Evolutionary conservation across 2,888 invertebrate species (phyloP), one percentile per base, ranked within the genome.

Genomic region (Sminthurides aquaticus): DNA sequence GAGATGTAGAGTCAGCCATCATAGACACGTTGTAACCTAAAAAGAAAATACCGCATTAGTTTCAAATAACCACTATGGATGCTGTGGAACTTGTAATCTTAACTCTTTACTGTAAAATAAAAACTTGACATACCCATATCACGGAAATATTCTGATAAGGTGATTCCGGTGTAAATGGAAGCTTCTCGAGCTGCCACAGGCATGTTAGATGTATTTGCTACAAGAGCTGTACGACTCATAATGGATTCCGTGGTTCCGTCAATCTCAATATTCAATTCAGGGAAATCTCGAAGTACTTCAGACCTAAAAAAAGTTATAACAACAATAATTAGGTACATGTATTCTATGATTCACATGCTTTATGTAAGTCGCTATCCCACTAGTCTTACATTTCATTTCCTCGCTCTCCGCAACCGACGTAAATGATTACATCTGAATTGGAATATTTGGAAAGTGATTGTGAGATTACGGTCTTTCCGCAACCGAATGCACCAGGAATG

Each of bases 121-220:
- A 25, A 55, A 29, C 49, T 25, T 1, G 15, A 62, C 55, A 54
- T 66, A 76, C 84, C 84, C 84, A 84, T 84, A 77, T 84, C 84
- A 76, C 84, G 80, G 90, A 97, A 99, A 82, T 99, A 99, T 81
- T 99, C 99, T 27, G 98, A 96, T n/a, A 99, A 84, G 0, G 99
- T 99, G 81, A 99, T 99, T 79, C 95, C 95, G 68, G 99, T 99
- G 81, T 99, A 99, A 80, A 99, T 99, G 79, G 98, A 99, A 68
- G 99, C 99, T 82, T 99, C 99, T 81, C 99, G 89, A 80, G 99
- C 99, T 77, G 99, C 99, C 70, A 99, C 99, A 78, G 99, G 99
- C 99, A 99, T 99, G 90, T 99, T 99, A 72, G 98, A 99, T 29
- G 99, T 99, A 82, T 99, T 99, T 77, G 99, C 99, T 24, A 99